phyloP scores from a whole-genome alignment of 2,797 vertebrate genomes.

The Ficedula albicollis region DNA sequence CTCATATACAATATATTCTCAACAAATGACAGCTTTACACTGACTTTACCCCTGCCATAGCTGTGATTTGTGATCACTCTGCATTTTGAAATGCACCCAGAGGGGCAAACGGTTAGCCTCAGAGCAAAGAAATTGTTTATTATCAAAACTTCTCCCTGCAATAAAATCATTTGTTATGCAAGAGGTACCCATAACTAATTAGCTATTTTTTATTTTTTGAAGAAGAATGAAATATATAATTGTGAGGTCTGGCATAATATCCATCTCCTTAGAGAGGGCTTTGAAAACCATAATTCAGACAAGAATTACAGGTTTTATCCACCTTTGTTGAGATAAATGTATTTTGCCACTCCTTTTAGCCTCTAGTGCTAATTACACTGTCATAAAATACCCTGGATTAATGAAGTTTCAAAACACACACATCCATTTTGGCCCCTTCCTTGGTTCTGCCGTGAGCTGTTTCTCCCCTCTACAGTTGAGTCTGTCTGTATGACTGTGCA shows the following conservation, averaged over 20 bases:
- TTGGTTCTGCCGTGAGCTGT: neutral
- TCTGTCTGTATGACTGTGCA: neutral
- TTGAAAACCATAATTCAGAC: slow-evolving; percentile 43
- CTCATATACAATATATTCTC: neutral
- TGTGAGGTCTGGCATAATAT: slow-evolving; percentile 2
- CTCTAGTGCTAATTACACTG: slow-evolving; percentile 48
- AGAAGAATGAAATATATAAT: slow-evolving; percentile 27
- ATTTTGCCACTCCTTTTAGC: slow-evolving; percentile 52
- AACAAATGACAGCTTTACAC: neutral
- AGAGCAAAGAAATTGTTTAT: neutral
- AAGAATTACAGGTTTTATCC: slow-evolving; percentile 44
- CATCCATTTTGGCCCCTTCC: neutral
- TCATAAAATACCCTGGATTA: slow-evolving; percentile 26
- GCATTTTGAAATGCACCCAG: neutral
- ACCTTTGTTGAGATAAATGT: slow-evolving; percentile 39
- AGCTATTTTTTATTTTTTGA: slow-evolving; percentile 55
- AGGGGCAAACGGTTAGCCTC: neutral
- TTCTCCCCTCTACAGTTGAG: neutral
- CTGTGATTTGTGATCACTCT: neutral
- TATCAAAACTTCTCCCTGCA: neutral
- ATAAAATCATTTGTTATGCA: neutral
- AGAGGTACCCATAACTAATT: slow-evolving; percentile 33
- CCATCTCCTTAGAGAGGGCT: slow-evolving; percentile 16
- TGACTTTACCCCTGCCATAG: neutral
- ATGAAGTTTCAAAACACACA: slow-evolving; percentile 23